A percentile compares a stretch with the other conserved stretches of the same genome.
Evolutionary conservation across 2,797 vertebrate species (phyloP).

Genomic region (Paguma larvata): DNA sequence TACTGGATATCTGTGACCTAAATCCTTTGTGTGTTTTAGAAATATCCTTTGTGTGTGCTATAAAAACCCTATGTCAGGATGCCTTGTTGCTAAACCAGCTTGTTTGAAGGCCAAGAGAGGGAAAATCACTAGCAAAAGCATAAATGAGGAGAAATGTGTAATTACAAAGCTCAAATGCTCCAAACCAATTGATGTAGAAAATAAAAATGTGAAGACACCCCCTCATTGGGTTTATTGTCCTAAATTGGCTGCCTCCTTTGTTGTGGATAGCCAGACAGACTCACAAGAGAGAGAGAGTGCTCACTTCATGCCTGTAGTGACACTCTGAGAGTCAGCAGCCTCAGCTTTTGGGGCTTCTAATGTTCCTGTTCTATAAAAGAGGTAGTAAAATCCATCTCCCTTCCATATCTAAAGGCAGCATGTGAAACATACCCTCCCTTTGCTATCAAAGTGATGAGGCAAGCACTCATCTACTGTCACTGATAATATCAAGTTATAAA

Average conservation of each 20-base stretch:
- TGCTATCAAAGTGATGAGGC: background rate
- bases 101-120: constrained; percentile 22
- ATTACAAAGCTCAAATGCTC: constrained; percentile 58
- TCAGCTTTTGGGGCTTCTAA: background rate
- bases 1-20: background rate
- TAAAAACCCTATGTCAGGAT: background rate
- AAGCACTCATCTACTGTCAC: background rate
- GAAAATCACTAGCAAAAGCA: constrained; percentile 37
- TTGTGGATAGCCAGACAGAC: background rate
- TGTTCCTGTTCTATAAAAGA: background rate
- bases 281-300: background rate
- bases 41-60: background rate
- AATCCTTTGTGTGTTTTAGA: constrained; percentile 15
- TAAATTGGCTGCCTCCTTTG: constrained; percentile 37
- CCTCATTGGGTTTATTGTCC: background rate
- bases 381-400: background rate
- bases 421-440: background rate
- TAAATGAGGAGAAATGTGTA: constrained; percentile 43
- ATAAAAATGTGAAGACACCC: background rate
- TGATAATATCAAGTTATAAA: background rate
- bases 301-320: background rate
- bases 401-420: background rate
- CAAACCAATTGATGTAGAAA: background rate
- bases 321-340: background rate
- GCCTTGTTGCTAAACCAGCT: background rate